Base-by-base conservation (phyloP, 1,140 invertebrate species). In the Zophobas morio region DNA sequence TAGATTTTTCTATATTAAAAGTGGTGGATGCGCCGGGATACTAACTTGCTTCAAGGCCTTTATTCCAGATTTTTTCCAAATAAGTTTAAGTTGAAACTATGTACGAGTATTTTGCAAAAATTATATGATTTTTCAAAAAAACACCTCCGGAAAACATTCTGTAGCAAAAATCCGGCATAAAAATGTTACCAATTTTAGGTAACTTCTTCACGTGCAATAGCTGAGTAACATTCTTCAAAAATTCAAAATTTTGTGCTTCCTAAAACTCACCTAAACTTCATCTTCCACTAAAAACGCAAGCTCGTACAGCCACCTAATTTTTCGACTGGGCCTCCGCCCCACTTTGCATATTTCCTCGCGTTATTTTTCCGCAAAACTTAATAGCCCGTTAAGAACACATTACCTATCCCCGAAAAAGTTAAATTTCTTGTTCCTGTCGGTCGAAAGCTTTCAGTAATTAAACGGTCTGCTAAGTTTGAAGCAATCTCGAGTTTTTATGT, bases 391-490 rank as follows among this genome's bases (percentile, higher is more conserved):
- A 32, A 40, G 60, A 20, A 34, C n/a, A 40, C 60, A 66, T 42
- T 42, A 66, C n/a, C 2, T 8, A 66, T 3, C 40, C 37, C 5
- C 8, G 39, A 66, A 57, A 66, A 66, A 66, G 60, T 33, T 32
- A 36, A 60, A 60, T 60, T 60, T 60, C 56, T 60, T 60, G 56
- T 39, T 60, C 37, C 56, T 37, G 56, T 36, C 37, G 56, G 56
- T 60, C 35, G 37, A 39, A 39, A 60, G 56, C 56, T 66, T 66
- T 66, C 39, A n/a, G 60, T 66, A 66, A 66, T 66, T 66, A 66
- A 66, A 66, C 60, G 60, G 60, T 66, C 60, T 66, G 39, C 60
- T 66, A 66, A 66, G 60, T 66, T 66, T 66, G 6, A 32, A 66
- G 60, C 35, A 57, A 66, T 66, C 60, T 66, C 42, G 60, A 42